These are phyloP conservation scores for Sycophila texana DNA, from an alignment of 2,888 invertebrate species.

Conservation along the genomic window DNA sequence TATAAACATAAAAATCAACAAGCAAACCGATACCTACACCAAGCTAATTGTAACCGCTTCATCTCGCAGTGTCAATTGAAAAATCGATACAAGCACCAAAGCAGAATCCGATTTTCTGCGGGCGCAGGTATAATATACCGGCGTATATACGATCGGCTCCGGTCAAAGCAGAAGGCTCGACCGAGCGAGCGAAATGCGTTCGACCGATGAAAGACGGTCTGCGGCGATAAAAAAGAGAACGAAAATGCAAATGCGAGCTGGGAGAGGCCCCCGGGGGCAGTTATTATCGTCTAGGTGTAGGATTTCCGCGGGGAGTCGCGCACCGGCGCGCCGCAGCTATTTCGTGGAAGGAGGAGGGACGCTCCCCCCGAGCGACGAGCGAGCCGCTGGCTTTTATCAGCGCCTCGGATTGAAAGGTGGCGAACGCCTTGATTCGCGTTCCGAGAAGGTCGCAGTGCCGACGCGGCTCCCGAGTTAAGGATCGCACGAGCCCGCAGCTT, in stretches of 20 bases:
- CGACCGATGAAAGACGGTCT: background rate
- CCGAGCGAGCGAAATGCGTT: background rate
- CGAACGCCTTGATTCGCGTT: conserved; percentile 16
- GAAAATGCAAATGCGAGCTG: background rate
- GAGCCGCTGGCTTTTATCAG: conserved; percentile 33
- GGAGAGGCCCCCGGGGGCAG: background rate
- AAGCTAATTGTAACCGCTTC: too few species aligned
- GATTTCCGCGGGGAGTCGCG: conserved; percentile 28
- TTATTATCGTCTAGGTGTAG: conserved; percentile 32
- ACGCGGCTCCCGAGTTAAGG: too few species aligned
- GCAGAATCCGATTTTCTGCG: too few species aligned
- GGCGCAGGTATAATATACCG: too few species aligned
- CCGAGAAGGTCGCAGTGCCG: conserved; percentile 20
- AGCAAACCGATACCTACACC: too few species aligned
- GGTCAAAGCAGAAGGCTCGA: too few species aligned
- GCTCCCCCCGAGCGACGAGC: background rate
- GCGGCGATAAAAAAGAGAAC: background rate
- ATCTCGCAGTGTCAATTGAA: too few species aligned
- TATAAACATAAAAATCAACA: too few species aligned
- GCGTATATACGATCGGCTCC: too few species aligned
- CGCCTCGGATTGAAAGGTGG: conserved; percentile 27
- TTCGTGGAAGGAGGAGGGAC: background rate
- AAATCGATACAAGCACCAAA: too few species aligned
- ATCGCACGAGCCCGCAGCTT: background rate
- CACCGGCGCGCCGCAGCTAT: conserved; percentile 25